Percentiles rank a stretch among this genome's conserved stretches.
phyloP scores from a whole-genome alignment of 2,113 vertebrate species.

The Acrocephalus arundinaceus region DNA sequence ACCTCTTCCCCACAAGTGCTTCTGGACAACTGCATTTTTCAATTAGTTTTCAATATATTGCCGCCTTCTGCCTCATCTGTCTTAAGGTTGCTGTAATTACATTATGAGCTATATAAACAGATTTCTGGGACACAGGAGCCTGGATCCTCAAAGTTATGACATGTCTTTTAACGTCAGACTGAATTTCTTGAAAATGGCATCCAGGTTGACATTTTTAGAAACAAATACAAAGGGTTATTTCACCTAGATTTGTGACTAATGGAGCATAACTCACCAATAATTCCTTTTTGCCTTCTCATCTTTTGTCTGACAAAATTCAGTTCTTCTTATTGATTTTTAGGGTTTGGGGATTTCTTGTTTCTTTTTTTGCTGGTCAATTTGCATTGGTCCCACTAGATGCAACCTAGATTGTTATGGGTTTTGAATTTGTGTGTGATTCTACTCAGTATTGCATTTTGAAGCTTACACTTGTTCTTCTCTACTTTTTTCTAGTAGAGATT shows the following conservation, averaged over 20 bases:
- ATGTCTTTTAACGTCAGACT: conserved; percentile 65
- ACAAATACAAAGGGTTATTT: conserved; percentile 34
- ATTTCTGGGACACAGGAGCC: conserved; percentile 60
- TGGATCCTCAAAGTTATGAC: conserved; percentile 71
- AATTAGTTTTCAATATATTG: conserved; percentile 77
- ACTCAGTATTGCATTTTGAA: background rate
- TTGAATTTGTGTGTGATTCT: background rate
- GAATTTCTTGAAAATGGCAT: conserved; percentile 60
- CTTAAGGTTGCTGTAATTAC: conserved; percentile 77
- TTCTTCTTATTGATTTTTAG: background rate
- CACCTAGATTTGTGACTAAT: conserved; percentile 25
- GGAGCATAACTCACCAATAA: conserved; percentile 9
- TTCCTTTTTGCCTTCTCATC: conserved; percentile 27
- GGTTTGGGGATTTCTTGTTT: background rate
- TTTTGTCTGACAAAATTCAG: background rate
- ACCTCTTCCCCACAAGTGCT: conserved; percentile 76
- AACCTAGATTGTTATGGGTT: background rate
- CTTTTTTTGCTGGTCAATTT: background rate
- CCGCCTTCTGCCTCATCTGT: conserved; percentile 75
- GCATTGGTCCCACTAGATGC: background rate
- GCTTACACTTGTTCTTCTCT: background rate
- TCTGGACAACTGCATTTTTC: conserved; percentile 81
- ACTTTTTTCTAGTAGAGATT: background rate
- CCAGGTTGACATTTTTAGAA: conserved; percentile 54
- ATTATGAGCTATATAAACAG: conserved; percentile 73